These are phyloP conservation scores for Dicycla oo DNA, from an alignment of 2,888 invertebrate species.

Conservation along the genomic window DNA sequence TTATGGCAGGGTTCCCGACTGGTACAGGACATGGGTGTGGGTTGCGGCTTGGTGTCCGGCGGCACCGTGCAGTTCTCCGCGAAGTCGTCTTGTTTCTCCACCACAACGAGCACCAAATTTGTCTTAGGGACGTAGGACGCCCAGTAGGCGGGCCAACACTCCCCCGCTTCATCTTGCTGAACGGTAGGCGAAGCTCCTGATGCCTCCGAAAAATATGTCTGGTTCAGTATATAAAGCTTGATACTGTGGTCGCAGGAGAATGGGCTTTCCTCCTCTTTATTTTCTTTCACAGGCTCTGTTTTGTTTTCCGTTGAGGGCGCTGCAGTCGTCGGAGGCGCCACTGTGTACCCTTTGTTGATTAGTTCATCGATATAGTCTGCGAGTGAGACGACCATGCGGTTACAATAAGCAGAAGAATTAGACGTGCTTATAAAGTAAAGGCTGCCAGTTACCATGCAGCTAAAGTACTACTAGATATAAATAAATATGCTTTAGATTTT, in stretches of 20 bases:
- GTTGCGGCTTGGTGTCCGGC: constrained; percentile 90
- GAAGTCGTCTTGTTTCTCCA: constrained; percentile 86
- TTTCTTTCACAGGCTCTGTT: constrained; percentile 79
- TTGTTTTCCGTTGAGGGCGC: constrained; percentile 69
- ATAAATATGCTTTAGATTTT: constrained; percentile 42
- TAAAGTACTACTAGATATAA: constrained; percentile 16
- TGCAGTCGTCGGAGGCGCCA: constrained; percentile 69
- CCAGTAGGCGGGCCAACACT: constrained; percentile 90
- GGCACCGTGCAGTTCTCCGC: constrained; percentile 85
- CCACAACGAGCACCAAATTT: constrained; percentile 94
- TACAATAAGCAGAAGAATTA: constrained; percentile 83
- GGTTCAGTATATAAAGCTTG: constrained; percentile 92
- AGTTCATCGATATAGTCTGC: constrained; percentile 75
- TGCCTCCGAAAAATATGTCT: constrained; percentile 86
- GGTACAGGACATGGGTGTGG: constrained; percentile 78
- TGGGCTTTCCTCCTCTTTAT: constrained; percentile 80
- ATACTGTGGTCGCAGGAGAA: constrained; percentile 94
- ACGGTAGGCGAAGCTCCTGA: constrained; percentile 78
- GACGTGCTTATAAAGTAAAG: constrained; percentile 64
- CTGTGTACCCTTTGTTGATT: constrained; percentile 73
- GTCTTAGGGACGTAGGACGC: constrained; percentile 94
- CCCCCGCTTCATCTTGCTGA: constrained; percentile 73
- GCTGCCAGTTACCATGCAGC: constrained; percentile 58
- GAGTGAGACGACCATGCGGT: constrained; percentile 80
- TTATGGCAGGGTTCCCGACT: constrained; percentile 94